These are phyloP conservation scores for Frankliniella fusca DNA, from an alignment of 2,888 invertebrate species.

Conservation along the genomic window DNA sequence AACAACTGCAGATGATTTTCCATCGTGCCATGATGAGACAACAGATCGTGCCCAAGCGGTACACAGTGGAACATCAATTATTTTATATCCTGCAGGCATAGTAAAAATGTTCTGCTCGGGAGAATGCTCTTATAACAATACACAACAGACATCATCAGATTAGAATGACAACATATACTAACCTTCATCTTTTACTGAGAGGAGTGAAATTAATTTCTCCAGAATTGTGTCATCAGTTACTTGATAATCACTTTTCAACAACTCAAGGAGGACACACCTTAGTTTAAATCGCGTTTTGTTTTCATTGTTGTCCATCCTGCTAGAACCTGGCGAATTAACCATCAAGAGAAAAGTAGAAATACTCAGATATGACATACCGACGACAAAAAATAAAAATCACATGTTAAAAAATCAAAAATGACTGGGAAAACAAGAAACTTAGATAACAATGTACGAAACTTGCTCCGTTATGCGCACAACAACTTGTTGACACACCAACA, in stretches of 20 bases:
- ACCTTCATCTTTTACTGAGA: neutral
- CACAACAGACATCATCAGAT: neutral
- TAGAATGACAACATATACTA: neutral
- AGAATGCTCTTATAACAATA: neutral
- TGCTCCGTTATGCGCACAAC: neutral
- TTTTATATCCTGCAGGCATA: neutral
- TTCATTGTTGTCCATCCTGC: neutral
- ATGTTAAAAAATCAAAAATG: neutral
- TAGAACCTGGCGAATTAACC: neutral
- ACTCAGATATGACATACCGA: neutral
- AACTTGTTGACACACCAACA: constrained; percentile 5
- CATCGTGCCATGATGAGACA: neutral
- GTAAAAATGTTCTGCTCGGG: no score
- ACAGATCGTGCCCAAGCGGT: neutral
- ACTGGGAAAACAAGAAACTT: neutral
- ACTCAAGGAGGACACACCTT: neutral
- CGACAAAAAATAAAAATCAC: neutral
- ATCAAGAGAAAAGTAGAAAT: neutral
- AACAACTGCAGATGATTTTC: neutral
- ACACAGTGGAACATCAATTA: neutral
- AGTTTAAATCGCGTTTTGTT: neutral
- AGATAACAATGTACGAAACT: neutral
- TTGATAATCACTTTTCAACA: neutral
- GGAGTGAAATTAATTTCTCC: neutral
- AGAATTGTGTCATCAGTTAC: constrained; percentile 11